phyloP scores from a whole-genome alignment of 1,140 invertebrate species.

The Aphidius gifuensis region DNA sequence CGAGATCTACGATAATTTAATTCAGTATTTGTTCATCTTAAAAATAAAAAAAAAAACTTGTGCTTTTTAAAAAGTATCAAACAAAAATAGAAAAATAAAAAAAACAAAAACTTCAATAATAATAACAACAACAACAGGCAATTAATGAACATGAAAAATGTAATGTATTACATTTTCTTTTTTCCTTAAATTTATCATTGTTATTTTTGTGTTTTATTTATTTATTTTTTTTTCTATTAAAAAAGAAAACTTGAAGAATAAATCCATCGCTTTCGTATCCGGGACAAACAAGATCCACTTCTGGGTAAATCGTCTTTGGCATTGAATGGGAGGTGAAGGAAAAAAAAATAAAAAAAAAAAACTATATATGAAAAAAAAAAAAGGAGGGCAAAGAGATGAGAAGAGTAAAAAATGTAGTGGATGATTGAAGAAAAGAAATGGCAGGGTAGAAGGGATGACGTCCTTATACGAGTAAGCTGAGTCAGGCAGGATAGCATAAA shows the following conservation, averaged over 20 bases:
- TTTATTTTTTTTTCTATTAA: too few species aligned
- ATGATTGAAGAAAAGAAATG: not conserved
- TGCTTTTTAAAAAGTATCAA: too few species aligned
- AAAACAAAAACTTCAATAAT: too few species aligned
- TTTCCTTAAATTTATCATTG: not conserved
- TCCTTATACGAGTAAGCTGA: conserved; percentile 36
- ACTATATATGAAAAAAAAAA: conserved; percentile 4
- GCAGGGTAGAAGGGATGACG: not conserved
- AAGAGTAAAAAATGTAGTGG: conserved; percentile 1
- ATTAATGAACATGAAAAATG: too few species aligned
- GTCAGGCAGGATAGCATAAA: conserved; percentile 45
- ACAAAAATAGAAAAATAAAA: too few species aligned
- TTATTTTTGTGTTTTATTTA: not conserved
- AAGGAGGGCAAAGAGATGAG: conserved; percentile 11
- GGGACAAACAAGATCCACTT: conserved; percentile 23
- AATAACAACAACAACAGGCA: too few species aligned
- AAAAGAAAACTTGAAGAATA: conserved; percentile 12
- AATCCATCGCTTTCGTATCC: conserved; percentile 15
- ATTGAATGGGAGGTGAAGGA: too few species aligned
- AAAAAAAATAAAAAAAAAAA: too few species aligned
- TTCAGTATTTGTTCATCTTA: too few species aligned
- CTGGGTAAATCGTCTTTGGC: conserved; percentile 18
- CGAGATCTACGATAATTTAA: too few species aligned
- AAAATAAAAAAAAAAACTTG: too few species aligned
- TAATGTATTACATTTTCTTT: too few species aligned